Percentiles rank a stretch among this genome's conserved stretches.
These are phyloP conservation scores for Pocota personata DNA, from an alignment of 2,888 invertebrate genomes.

Conservation along the genomic window DNA sequence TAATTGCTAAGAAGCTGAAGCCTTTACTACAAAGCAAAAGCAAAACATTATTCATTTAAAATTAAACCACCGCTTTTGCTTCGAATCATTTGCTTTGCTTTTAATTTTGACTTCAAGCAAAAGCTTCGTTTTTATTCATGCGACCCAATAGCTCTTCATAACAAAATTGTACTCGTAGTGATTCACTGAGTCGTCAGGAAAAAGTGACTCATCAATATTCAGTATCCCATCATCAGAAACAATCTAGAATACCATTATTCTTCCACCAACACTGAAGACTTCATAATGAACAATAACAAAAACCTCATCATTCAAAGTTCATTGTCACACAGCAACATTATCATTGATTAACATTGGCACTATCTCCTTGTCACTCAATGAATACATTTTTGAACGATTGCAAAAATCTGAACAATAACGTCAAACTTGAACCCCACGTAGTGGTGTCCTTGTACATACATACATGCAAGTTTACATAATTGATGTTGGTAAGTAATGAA, in stretches of 20 bases:
- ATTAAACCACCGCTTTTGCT: too few species aligned
- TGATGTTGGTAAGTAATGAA: slow-evolving; percentile 40
- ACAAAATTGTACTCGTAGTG: too few species aligned
- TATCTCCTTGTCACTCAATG: slow-evolving; percentile 3
- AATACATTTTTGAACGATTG: neutral
- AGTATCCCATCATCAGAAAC: neutral
- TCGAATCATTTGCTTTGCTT: too few species aligned
- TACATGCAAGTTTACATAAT: slow-evolving; percentile 21
- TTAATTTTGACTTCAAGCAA: too few species aligned
- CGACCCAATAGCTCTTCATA: too few species aligned
- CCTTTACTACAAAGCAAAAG: too few species aligned
- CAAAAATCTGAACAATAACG: slow-evolving; percentile 1
- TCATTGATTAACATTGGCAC: slow-evolving; percentile 46
- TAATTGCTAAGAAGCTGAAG: too few species aligned
- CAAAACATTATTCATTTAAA: too few species aligned
- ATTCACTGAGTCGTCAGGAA: too few species aligned
- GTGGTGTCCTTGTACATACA: slow-evolving; percentile 1
- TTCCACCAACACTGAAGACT: neutral
- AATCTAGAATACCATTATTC: neutral
- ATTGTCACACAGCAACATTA: slow-evolving; percentile 24
- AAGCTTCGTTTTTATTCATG: too few species aligned
- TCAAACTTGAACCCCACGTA: slow-evolving; percentile 23
- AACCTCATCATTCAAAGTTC: slow-evolving; percentile 8
- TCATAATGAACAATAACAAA: neutral
- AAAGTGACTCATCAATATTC: neutral